Evolutionary conservation across 2,888 invertebrate species (phyloP), one percentile per base, ranked within the genome.

Genomic region (Chromoteleia sp.): DNA sequence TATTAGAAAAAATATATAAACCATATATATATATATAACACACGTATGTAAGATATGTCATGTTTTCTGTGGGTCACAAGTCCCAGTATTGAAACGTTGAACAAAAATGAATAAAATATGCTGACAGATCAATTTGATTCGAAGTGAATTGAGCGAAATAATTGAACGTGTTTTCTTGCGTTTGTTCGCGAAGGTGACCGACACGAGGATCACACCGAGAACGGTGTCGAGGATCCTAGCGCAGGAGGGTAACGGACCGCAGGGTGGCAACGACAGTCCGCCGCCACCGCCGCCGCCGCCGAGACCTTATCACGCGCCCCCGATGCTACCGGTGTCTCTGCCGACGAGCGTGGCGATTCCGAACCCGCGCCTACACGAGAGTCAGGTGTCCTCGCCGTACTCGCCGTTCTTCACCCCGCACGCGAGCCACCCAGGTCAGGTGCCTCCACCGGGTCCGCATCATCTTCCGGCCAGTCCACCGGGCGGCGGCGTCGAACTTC

Each of bases 311-410:
- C 95, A 95, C 92, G 94, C 95, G 88, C 96, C 96, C 65, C 96
- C 97, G 74, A 96, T 97, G 93, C 94, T 98, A 93, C 96, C 96
- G 85, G 96, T 96, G 85, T 96, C 97, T 88, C 94, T 98, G 92
- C 98, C 98, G 85, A 98, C 98, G 79, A 97, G 98, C 82, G 98
- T 98, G 90, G 98, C 98, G 91, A 98, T 98, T 92, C 97, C 98
- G 79, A 98, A 98, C 92, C 98, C 98, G 76, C 97, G 97, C 91
- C 94, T 98, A 87, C 98, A 98, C 93, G 97, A 97, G 93, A 97
- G 97, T 92, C 97, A 97, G 93, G 97, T 97, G 90, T 97, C 97
- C 93, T 97, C 97, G 86, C 97, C 97, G 86, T 97, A 97, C 93
- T 96, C 96, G 90, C 97, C 97, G 86, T 97, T 97, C 93, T 97